Conservation (phyloP, 1,140 invertebrate genomes). For the Drosophila pectinifera region DNA sequence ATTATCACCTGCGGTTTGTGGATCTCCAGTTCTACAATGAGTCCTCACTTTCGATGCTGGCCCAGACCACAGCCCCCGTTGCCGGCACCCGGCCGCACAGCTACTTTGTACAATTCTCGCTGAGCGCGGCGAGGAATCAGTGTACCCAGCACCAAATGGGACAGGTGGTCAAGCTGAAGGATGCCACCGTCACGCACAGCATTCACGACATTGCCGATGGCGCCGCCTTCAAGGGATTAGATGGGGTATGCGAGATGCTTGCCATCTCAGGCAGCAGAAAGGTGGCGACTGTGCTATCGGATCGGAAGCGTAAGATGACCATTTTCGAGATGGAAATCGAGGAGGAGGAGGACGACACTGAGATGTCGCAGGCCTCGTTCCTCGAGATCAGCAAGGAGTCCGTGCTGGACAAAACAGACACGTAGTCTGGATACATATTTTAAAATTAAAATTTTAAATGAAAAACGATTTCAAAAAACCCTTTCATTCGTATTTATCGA, state of each 20-base stretch:
- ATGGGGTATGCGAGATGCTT: slow-evolving; percentile 90
- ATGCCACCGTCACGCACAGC: slow-evolving; percentile 85
- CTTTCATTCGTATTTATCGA: background rate
- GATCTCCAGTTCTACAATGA: slow-evolving; percentile 91
- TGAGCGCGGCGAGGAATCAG: slow-evolving; percentile 85
- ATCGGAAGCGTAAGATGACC: slow-evolving; percentile 91
- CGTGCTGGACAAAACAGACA: slow-evolving; percentile 37
- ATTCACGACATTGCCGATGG: slow-evolving; percentile 85
- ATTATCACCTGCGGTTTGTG: slow-evolving; percentile 78
- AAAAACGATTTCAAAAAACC: background rate
- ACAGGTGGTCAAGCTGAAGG: slow-evolving; percentile 85
- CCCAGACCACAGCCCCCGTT: slow-evolving; percentile 86
- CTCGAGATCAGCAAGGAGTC: slow-evolving; percentile 84
- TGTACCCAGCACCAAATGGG: slow-evolving; percentile 76
- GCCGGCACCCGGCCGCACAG: slow-evolving; percentile 85
- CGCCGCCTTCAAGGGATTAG: slow-evolving; percentile 87
- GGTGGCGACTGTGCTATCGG: slow-evolving; percentile 94
- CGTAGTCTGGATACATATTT: slow-evolving; percentile 6
- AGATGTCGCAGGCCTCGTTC: slow-evolving; percentile 85
- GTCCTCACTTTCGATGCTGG: slow-evolving; percentile 90
- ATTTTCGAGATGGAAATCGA: slow-evolving; percentile 97
- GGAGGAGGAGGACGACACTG: slow-evolving; percentile 94
- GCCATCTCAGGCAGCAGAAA: slow-evolving; percentile 95
- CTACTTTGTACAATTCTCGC: slow-evolving; percentile 89
- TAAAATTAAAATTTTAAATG: background rate